Evolutionary conservation across 2,797 vertebrate genomes (phyloP), one percentile per base, ranked within the genome.

Genomic region (Sphenopsis melanotis): DNA sequence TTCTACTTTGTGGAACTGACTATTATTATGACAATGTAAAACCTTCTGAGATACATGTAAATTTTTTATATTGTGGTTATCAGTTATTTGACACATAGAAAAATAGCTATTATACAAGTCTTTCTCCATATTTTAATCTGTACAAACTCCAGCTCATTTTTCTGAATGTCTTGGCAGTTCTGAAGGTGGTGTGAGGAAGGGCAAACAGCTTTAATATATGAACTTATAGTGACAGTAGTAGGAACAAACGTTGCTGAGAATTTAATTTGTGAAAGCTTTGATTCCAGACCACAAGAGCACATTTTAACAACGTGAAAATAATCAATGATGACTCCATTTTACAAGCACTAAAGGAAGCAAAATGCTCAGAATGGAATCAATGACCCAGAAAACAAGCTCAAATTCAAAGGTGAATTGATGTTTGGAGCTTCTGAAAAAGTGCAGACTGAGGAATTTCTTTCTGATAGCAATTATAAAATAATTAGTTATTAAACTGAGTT

Each of bases 341-440:
- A 65, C 59, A 80, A 83, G 41, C 50, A 90, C 65, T 87, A 72
- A 93, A 81, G 79, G 89, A 94, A 91, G 36, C 17, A 89, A 94
- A 96, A 89, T 69, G 61, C 59, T 86, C 37, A 90, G 84, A 80
- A 93, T 49, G 0, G 89, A 94, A 91, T 66, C 41, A 1, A 37
- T 93, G 94, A 91, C 87, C 91, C 66, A 27, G 87, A 97, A 96
- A 96, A 95, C n/a, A 75, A 83, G 69, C 34, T 94, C 55, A 76
- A 21, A 76, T 92, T 92, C 65, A 76, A 75, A 86, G 55, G 50
- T 81, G 65, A 78, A 61, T 87, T 85, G 61, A 87, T 76, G 36
- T 92, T 87, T 57, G 52, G 47, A 83, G 55, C 65, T 87, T 83
- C 76, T 83, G 84, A 83, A 87, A 87, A 93, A 83, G 29, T 47